These are phyloP conservation scores for Spilosoma lubricipeda DNA, from an alignment of 2,888 invertebrate genomes.

Conservation along the genomic window DNA sequence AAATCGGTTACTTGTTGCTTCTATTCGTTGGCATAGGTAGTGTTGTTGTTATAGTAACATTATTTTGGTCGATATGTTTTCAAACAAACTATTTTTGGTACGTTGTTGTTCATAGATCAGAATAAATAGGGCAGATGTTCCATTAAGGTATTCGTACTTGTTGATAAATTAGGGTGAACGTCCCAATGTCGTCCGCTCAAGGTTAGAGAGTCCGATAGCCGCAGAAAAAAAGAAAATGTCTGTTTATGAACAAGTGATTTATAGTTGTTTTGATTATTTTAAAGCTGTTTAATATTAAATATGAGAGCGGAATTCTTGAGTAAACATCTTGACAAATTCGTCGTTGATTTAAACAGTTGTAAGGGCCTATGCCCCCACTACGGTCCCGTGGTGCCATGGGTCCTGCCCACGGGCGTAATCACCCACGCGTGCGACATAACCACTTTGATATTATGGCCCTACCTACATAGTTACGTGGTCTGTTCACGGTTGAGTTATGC, in stretches of 20 bases:
- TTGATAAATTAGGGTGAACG: slow-evolving; percentile 51
- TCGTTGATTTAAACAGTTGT: slow-evolving; percentile 17
- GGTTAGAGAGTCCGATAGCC: slow-evolving; percentile 48
- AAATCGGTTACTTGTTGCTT: slow-evolving; percentile 70
- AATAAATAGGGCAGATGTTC: slow-evolving; percentile 51
- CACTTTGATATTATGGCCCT: slow-evolving; percentile 22
- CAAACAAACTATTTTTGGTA: slow-evolving; percentile 60
- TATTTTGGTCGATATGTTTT: slow-evolving; percentile 62
- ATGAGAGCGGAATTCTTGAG: background rate
- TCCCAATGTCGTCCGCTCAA: slow-evolving; percentile 47
- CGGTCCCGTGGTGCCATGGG: slow-evolving; percentile 13
- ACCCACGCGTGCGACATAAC: slow-evolving; percentile 39
- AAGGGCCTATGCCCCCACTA: slow-evolving; percentile 16
- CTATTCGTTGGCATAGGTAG: slow-evolving; percentile 43
- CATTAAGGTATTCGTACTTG: slow-evolving; percentile 31
- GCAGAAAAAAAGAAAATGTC: slow-evolving; percentile 29
- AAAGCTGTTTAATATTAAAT: background rate
- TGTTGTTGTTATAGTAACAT: slow-evolving; percentile 51
- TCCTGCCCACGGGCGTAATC: slow-evolving; percentile 26
- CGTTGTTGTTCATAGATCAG: slow-evolving; percentile 49
- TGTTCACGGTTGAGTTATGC: background rate
- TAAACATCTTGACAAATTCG: slow-evolving; percentile 16
- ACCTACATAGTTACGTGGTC: slow-evolving; percentile 16
- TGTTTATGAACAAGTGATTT: slow-evolving; percentile 37
- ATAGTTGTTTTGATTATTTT: slow-evolving; percentile 43